Evolutionary conservation across 2,113 vertebrate species (phyloP).

Genomic region (Choloepus hoffmanni): DNA sequence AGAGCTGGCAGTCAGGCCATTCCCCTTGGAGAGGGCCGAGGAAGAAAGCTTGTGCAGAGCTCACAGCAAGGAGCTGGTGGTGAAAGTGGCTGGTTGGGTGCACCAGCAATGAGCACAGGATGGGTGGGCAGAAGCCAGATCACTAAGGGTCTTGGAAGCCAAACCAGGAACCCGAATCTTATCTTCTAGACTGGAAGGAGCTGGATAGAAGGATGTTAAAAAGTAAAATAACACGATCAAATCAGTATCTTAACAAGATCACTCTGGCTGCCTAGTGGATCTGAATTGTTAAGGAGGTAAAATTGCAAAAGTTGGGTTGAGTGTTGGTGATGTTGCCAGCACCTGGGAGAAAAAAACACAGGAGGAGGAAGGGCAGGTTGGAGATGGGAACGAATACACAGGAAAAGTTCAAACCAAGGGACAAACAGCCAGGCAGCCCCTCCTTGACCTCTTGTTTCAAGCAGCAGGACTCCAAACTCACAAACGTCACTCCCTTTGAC

Average conservation of each 20-base stretch:
- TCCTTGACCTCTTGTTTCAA: not conserved
- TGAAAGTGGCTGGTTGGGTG: not conserved
- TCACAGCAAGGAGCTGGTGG: not conserved
- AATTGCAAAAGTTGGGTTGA: not conserved
- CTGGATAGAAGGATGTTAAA: not conserved
- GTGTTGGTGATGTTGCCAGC: not conserved
- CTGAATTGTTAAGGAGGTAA: not conserved
- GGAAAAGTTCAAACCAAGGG: not conserved
- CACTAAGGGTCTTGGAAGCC: not conserved
- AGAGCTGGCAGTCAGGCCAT: not conserved
- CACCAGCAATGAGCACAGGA: not conserved
- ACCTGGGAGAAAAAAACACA: not conserved
- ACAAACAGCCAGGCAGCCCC: not conserved
- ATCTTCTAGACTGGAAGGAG: not conserved
- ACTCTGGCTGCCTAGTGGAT: not conserved
- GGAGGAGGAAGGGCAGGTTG: not conserved
- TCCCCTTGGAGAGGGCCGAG: not conserved
- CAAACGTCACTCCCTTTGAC: rapidly evolving
- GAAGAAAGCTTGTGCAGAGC: not conserved
- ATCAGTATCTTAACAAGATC: not conserved
- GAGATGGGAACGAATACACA: not conserved
- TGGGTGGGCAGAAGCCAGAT: not conserved
- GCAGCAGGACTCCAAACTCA: not conserved
- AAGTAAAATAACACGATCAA: not conserved
- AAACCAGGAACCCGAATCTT: not conserved